These are phyloP conservation scores for Nixonia krombeini DNA, from an alignment of 1,140 invertebrate genomes.

Conservation along the genomic window DNA sequence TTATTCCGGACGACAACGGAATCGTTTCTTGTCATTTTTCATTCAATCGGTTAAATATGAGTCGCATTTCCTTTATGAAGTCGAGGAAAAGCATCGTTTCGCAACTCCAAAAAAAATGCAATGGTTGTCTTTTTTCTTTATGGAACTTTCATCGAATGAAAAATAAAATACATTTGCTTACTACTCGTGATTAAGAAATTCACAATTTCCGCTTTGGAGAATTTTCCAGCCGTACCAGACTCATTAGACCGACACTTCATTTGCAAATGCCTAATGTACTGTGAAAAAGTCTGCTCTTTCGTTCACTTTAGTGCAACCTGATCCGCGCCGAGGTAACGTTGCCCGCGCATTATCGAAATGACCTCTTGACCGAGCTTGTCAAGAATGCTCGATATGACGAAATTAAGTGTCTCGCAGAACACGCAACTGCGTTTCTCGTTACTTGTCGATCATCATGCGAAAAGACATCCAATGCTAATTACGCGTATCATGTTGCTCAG, in stretches of 20 bases:
- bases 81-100: no score
- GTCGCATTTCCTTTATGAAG: no score
- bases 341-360: conserved; percentile 21
- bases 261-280: background rate
- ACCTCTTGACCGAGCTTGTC: conserved; percentile 15
- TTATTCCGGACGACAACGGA: conserved; percentile 17
- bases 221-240: background rate
- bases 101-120: no score
- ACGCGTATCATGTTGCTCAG: no score
- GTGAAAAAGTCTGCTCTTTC: conserved; percentile 1
- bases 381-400: conserved; percentile 15
- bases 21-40: no score
- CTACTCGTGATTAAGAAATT: background rate
- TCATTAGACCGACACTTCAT: conserved; percentile 4
- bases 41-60: no score
- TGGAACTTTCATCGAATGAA: no score
- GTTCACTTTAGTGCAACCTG: background rate
- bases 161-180: background rate
- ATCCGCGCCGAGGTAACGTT: background rate
- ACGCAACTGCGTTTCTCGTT: no score
- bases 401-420: conserved; percentile 24
- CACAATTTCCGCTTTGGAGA: background rate
- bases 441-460: no score
- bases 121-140: conserved; percentile 7
- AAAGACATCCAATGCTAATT: no score